Evolutionary conservation across 1,140 invertebrate species (phyloP), one percentile per base, ranked within the genome.

Genomic region (Whitmania pigra): DNA sequence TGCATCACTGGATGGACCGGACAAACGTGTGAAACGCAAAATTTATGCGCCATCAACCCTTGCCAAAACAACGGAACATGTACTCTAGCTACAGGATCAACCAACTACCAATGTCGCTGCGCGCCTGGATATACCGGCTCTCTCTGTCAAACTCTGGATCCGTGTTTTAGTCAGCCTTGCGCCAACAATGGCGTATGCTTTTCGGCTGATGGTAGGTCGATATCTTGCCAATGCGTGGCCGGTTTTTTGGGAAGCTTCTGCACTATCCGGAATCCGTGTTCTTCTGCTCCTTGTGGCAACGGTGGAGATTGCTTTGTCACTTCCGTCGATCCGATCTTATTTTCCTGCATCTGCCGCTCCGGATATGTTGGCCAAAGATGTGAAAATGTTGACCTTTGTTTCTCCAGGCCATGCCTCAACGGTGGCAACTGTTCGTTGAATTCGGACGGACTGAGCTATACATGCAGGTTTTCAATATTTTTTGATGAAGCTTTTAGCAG

Each of bases 41-140:
- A 43, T 17, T 22, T 49, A 67, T 96, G 93, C 78, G 88, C 89
- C 3, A 89, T 88, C 75, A 89, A 88, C 0, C 92, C 92, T 0
- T 96, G 93, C 77, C 88, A 89, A 76, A 94, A 94, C 77, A 92
- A 92, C 17, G 93, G 92, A 0, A 86, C 90, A 11, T 96, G 93
- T 78, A 88, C 87, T 0, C 60, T 69, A 57, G 20, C 9, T 13
- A 49, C 29, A 49, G 43, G 43, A 49, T 49, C 43, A 22, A 55
- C 27, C 17, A 27, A 36, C 22, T 70, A 60, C 53, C 66, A 20
- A 22, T 77, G 76, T 71, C 55, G 13, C 5, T 77, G 76, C 67
- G 25, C 57, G 17, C 70, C 75, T 20, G 73, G 73, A n/a, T 77
- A 73, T 60, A 66, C 73, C 67, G 74, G 73, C 17, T 9, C 36